These are phyloP conservation scores for Trichechus manatus DNA, from an alignment of 2,113 vertebrate genomes.

Conservation along the genomic window DNA sequence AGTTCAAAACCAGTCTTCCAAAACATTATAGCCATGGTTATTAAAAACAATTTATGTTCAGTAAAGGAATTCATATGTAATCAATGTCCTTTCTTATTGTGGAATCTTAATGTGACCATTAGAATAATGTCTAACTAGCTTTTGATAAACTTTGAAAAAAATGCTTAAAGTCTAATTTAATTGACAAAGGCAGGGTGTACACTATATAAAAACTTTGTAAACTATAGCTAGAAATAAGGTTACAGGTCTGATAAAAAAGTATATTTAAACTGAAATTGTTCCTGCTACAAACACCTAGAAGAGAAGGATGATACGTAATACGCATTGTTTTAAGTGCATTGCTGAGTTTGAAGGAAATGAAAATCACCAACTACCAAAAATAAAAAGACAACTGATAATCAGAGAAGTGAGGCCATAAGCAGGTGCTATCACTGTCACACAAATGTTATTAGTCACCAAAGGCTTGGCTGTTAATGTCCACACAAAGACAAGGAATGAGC, in stretches of 20 bases:
- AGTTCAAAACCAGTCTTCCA: not conserved
- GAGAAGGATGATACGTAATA: not conserved
- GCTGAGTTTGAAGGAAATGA: not conserved
- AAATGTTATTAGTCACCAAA: not conserved
- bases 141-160: not conserved
- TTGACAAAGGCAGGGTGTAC: not conserved
- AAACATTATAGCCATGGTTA: not conserved
- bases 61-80: not conserved
- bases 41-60: not conserved
- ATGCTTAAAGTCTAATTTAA: not conserved
- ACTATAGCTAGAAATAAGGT: not conserved
- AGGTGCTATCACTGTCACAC: rapidly evolving
- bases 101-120: not conserved
- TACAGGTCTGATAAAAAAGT: not conserved
- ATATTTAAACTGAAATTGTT: not conserved
- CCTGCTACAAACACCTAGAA: not conserved
- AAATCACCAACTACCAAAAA: not conserved
- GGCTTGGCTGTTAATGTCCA: not conserved
- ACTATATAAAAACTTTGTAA: not conserved
- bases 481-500: not conserved
- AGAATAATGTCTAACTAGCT: not conserved
- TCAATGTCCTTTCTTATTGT: not conserved
- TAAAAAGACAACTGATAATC: not conserved
- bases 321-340: not conserved
- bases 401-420: not conserved